These are phyloP conservation scores for Coleophora flavipennella DNA, from an alignment of 2,888 invertebrate species.

Conservation along the genomic window DNA sequence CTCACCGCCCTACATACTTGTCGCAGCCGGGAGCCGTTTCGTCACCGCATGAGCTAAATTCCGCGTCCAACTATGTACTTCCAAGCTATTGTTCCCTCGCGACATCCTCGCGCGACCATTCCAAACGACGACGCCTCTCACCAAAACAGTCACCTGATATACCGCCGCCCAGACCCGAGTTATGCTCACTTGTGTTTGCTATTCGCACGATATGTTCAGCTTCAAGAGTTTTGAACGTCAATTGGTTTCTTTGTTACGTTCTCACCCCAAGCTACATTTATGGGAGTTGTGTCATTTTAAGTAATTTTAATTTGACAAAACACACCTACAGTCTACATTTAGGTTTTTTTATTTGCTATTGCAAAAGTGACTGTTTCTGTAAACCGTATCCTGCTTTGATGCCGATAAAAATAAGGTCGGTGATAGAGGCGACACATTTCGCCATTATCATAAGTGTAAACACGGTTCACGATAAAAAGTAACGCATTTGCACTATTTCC, in stretches of 20 bases:
- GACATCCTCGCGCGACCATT: constrained; percentile 26
- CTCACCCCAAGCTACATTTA: too few species aligned
- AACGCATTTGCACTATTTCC: constrained; percentile 61
- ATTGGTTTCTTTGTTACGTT: constrained; percentile 21
- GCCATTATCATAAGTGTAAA: constrained; percentile 51
- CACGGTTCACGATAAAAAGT: constrained; percentile 48
- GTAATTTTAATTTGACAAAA: too few species aligned
- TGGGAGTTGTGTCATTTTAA: too few species aligned
- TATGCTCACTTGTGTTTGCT: constrained; percentile 47
- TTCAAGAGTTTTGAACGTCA: neutral
- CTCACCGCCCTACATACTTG: constrained; percentile 56
- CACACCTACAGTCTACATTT: too few species aligned
- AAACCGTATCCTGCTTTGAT: neutral
- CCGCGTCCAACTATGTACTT: constrained; percentile 27
- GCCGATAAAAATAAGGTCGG: constrained; percentile 9
- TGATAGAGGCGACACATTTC: constrained; percentile 29
- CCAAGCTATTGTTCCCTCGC: constrained; percentile 39
- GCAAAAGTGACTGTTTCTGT: neutral
- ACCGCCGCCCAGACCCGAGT: constrained; percentile 22
- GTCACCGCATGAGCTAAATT: constrained; percentile 53
- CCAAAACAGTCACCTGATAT: constrained; percentile 2
- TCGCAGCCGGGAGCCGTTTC: constrained; percentile 43
- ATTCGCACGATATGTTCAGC: constrained; percentile 41
- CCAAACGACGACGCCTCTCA: constrained; percentile 20
- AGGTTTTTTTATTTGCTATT: constrained; percentile 17